phyloP scores from a whole-genome alignment of 2,797 vertebrate genomes.

The Amphiprion clarkii region DNA sequence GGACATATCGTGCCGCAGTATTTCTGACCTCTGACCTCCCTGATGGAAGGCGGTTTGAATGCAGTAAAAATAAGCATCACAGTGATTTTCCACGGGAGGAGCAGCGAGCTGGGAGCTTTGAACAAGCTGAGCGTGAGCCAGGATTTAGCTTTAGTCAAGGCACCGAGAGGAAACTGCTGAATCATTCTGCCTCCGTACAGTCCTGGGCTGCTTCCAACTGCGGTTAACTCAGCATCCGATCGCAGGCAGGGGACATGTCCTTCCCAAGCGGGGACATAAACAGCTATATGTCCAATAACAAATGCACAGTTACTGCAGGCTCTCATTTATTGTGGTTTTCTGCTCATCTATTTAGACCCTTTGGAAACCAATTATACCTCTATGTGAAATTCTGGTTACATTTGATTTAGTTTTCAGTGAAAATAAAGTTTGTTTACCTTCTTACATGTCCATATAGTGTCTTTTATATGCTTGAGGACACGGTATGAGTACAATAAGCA shows the following conservation, averaged over 20 bases:
- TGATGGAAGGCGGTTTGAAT: constrained; percentile 18
- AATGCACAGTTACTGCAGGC: neutral
- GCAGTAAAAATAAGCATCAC: constrained; percentile 47
- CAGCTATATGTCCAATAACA: neutral
- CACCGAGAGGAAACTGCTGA: constrained; percentile 69
- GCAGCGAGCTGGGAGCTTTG: constrained; percentile 38
- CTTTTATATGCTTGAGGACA: too few species aligned
- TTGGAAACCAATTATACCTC: neutral
- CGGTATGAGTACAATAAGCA: too few species aligned
- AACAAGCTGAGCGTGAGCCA: constrained; percentile 37
- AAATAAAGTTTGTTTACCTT: too few species aligned
- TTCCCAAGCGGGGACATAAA: constrained; percentile 14
- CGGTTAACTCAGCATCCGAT: constrained; percentile 49
- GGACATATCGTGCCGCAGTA: neutral
- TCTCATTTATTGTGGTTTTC: neutral
- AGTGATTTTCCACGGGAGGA: constrained; percentile 52
- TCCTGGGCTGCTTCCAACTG: constrained; percentile 61
- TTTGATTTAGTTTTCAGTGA: too few species aligned
- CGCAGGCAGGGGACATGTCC: constrained; percentile 54
- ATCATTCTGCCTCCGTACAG: constrained; percentile 67
- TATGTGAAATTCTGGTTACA: neutral
- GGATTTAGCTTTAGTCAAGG: constrained; percentile 47
- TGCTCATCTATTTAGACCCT: neutral
- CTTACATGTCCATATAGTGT: too few species aligned
- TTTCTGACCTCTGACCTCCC: constrained; percentile 42